A percentile compares a stretch with the other conserved stretches of the same genome.
Conservation (phyloP, 2,113 vertebrate genomes). For the Poeciliopsis retropinna region DNA sequence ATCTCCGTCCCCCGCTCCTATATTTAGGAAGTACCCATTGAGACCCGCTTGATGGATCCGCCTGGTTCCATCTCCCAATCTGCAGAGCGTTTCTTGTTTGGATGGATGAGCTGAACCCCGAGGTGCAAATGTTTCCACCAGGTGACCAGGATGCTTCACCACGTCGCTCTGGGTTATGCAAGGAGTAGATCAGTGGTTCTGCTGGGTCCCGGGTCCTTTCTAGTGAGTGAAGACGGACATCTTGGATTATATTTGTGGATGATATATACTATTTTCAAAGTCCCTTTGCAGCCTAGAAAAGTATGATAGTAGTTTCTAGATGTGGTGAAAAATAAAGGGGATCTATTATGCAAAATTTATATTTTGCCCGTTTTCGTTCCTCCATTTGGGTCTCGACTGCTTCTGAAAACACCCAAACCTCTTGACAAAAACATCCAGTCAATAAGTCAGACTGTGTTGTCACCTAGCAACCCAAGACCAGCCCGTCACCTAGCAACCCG, state of each 20-base stretch:
- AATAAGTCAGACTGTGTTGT: no score
- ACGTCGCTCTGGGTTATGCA: background rate
- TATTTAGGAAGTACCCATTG: slow-evolving; percentile 83
- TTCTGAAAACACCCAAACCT: no score
- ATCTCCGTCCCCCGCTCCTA: slow-evolving; percentile 77
- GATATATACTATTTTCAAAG: background rate
- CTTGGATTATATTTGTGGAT: background rate
- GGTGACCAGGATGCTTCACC: slow-evolving; percentile 41
- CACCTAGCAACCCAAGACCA: no score
- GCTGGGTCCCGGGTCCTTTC: background rate
- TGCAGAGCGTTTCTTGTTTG: slow-evolving; percentile 78
- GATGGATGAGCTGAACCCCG: slow-evolving; percentile 61
- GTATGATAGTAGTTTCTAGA: no score
- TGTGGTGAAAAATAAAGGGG: no score
- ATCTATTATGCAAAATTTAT: no score
- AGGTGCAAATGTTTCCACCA: slow-evolving; percentile 67
- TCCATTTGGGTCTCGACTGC: no score
- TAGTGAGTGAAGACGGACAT: background rate
- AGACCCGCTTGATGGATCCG: slow-evolving; percentile 77
- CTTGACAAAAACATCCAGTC: no score
- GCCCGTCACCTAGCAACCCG: no score
- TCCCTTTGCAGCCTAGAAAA: no score
- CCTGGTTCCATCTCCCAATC: slow-evolving; percentile 72
- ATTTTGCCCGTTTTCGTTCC: no score
- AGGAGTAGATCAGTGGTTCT: background rate